These are phyloP conservation scores for Cephus rjabovi DNA, from an alignment of 2,888 invertebrate species.

Conservation along the genomic window DNA sequence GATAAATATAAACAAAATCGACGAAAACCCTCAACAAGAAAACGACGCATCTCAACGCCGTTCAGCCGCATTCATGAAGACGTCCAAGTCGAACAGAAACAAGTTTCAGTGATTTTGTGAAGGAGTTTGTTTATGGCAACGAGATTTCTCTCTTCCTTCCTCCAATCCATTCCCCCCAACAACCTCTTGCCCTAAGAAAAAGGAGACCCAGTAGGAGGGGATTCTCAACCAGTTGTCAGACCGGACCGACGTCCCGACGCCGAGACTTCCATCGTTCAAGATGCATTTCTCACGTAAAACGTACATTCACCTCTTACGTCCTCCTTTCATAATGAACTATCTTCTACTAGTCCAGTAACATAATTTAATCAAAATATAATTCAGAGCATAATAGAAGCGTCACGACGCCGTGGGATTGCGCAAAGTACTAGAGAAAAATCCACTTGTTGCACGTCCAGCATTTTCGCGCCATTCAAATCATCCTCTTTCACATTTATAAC, in stretches of 20 bases:
- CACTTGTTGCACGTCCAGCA: slow-evolving; percentile 35
- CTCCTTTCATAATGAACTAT: neutral
- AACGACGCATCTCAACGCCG: neutral
- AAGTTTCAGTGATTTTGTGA: neutral
- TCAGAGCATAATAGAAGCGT: neutral
- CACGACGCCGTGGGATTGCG: neutral
- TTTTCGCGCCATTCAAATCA: slow-evolving; percentile 34
- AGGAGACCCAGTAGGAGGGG: neutral
- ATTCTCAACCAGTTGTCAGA: neutral
- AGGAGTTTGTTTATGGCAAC: neutral
- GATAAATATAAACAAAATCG: neutral
- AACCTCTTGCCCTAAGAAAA: neutral
- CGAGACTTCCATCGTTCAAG: neutral
- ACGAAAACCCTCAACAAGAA: neutral
- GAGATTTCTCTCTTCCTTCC: neutral
- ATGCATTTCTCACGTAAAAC: neutral
- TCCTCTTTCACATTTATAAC: neutral
- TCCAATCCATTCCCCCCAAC: neutral
- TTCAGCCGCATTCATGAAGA: neutral
- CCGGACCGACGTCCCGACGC: neutral
- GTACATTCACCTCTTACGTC: neutral
- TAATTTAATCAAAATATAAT: neutral
- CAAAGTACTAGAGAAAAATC: slow-evolving; percentile 14
- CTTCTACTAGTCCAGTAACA: neutral
- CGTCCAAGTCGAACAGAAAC: neutral